Conservation (phyloP, 2,797 vertebrate species). For the Hapalemur alaotrensis region DNA sequence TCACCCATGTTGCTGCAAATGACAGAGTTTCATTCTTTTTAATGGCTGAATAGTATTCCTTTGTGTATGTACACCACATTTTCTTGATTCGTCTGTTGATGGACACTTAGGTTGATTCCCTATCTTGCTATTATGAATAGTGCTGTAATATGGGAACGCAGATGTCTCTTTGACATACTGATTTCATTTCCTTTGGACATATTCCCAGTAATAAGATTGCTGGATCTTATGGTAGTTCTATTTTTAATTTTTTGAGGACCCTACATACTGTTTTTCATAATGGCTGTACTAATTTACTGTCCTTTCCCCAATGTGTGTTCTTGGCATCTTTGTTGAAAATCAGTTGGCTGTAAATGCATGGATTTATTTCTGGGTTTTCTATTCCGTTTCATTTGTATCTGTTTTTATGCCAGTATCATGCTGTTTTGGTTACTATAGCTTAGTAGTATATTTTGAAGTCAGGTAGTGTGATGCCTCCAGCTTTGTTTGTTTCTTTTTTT, state of each 20-base stretch:
- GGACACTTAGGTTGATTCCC: background rate
- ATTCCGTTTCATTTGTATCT: background rate
- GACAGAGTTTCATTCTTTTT: background rate
- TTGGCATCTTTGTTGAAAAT: background rate
- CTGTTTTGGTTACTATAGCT: too few species aligned
- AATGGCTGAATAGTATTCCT: background rate
- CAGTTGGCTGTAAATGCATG: background rate
- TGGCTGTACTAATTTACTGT: background rate
- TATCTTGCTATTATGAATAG: background rate
- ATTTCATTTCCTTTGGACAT: background rate
- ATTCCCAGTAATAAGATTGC: background rate
- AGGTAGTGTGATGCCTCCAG: background rate
- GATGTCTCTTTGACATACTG: background rate
- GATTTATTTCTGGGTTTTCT: background rate
- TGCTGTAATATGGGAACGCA: background rate
- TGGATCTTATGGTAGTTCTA: background rate
- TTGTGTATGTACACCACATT: background rate
- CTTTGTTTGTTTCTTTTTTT: background rate
- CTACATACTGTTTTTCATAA: background rate
- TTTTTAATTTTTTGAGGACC: background rate
- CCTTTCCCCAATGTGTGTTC: too few species aligned
- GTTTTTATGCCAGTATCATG: background rate
- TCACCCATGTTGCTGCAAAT: background rate
- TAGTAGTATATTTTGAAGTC: background rate
- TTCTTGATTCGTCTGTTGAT: background rate